Evolutionary conservation across 2,888 invertebrate genomes (phyloP), one percentile per base, ranked within the genome.

Genomic region (Clostera curtula): DNA sequence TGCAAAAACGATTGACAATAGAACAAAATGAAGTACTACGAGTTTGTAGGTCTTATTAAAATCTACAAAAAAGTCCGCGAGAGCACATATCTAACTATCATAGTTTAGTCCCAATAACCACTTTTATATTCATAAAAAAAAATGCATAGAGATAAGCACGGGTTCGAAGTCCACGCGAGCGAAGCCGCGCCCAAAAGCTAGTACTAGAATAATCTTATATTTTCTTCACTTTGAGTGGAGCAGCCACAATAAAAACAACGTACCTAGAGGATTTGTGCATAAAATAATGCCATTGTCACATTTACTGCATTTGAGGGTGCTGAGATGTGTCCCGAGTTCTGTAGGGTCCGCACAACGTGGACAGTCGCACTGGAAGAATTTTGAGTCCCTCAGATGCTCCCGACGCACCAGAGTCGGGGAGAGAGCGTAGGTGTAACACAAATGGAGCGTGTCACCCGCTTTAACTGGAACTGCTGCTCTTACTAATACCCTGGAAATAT

Each of bases 291-390:
- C 92, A 40, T 89, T 88, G 38, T 90, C 89, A 53, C 93, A 93
- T 62, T 90, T 90, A 44, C 84, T 89, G 54, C 95, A 95, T 60
- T 91, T 93, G 1, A 95, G 66, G 0, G 93, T 89, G 41, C 93
- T 91, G 56, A 93, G 86, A 55, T 93, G 88, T 0, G 94, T 93
- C 5, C 89, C 91, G 22, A 95, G 68, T 60, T 95, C 95, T 0
- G 90, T 90, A 5, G 93, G 91, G 66, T 95, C 94, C 1, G 86
- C 74, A 57, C 95, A 95, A 26, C 95, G 85, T 2, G 73, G 53
- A 49, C 95, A 95, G 14, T 85, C 85, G 64, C 95, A 95, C 9
- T 85, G 85, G 65, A 95, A 95, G 69, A 90, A 92, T 82, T 95
- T 95, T 13, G 93, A 90, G 52, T 90, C 87, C 27, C 84, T 75